Conservation (phyloP, 2,888 invertebrate species). For the Pasiphila rectangulata region DNA sequence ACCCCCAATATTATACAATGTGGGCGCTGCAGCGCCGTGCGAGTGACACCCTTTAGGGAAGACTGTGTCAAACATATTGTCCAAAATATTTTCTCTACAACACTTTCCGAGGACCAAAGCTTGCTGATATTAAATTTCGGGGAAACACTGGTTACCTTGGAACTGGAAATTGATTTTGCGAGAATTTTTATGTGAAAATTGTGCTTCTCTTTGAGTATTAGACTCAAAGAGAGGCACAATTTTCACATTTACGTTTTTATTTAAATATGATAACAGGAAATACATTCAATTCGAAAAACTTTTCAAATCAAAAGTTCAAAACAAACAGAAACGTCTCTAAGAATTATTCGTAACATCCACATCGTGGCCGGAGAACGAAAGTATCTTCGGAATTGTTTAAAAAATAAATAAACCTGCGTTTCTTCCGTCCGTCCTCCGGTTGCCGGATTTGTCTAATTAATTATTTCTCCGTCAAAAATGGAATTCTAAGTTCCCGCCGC, state of each 20-base stretch:
- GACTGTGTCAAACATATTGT: background rate
- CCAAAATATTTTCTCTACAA: background rate
- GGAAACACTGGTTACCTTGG: background rate
- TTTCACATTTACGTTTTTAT: constrained; percentile 6
- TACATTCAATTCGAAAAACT: constrained; percentile 9
- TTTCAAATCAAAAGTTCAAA: constrained; percentile 15
- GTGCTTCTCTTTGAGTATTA: no score
- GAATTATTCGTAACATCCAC: constrained; percentile 18
- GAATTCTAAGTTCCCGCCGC: constrained; percentile 35
- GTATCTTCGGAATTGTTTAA: constrained; percentile 11
- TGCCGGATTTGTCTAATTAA: constrained; percentile 47
- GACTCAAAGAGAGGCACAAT: no score
- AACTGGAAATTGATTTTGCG: background rate
- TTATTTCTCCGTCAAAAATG: constrained; percentile 58
- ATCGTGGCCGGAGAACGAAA: constrained; percentile 12
- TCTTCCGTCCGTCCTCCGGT: constrained; percentile 24
- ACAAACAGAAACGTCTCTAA: constrained; percentile 19
- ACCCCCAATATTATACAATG: background rate
- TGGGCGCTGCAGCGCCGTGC: constrained; percentile 1
- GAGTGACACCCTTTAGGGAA: constrained; percentile 8
- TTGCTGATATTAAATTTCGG: background rate
- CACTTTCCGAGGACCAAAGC: background rate
- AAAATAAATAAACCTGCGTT: constrained; percentile 23
- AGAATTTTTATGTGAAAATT: no score
- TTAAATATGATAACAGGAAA: background rate